These are phyloP conservation scores for Dromius quadrimaculatus DNA, from an alignment of 2,888 invertebrate genomes.

Conservation along the genomic window DNA sequence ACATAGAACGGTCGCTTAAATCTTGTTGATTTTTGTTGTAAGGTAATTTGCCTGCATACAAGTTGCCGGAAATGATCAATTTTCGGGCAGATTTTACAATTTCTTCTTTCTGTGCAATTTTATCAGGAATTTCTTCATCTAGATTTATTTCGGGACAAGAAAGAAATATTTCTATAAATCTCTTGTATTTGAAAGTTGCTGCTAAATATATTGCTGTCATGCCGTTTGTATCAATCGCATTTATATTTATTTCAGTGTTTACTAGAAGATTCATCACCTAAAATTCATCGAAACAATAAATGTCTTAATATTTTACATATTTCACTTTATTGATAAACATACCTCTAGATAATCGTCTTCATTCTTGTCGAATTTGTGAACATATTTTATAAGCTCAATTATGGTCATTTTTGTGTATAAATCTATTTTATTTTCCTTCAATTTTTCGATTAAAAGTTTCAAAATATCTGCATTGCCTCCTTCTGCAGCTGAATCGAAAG, in stretches of 20 bases:
- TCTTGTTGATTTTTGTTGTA: constrained; percentile 29
- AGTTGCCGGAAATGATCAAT: constrained; percentile 25
- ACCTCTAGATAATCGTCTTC: constrained; percentile 38
- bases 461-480: constrained; percentile 30
- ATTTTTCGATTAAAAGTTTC: constrained; percentile 24
- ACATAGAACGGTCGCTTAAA: constrained; percentile 14
- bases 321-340: too few species aligned
- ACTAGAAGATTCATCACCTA: constrained; percentile 34
- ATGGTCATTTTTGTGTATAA: constrained; percentile 13
- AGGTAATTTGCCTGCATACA: constrained; percentile 25
- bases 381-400: constrained; percentile 22
- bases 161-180: constrained; percentile 31
- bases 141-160: constrained; percentile 18
- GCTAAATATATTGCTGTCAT: constrained; percentile 31
- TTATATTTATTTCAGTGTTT: constrained; percentile 25
- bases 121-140: constrained; percentile 20
- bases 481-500: constrained; percentile 29
- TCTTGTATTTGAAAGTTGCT: constrained; percentile 40
- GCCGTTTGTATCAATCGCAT: constrained; percentile 24
- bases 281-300: constrained; percentile 5
- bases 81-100: constrained; percentile 23
- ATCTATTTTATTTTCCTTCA: constrained; percentile 19
- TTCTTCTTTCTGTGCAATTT: constrained; percentile 8
- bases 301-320: neutral
- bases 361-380: constrained; percentile 9